Percentiles rank a stretch among this genome's conserved stretches.
Conservation (phyloP, 2,797 vertebrate species). For the Falco peregrinus region DNA sequence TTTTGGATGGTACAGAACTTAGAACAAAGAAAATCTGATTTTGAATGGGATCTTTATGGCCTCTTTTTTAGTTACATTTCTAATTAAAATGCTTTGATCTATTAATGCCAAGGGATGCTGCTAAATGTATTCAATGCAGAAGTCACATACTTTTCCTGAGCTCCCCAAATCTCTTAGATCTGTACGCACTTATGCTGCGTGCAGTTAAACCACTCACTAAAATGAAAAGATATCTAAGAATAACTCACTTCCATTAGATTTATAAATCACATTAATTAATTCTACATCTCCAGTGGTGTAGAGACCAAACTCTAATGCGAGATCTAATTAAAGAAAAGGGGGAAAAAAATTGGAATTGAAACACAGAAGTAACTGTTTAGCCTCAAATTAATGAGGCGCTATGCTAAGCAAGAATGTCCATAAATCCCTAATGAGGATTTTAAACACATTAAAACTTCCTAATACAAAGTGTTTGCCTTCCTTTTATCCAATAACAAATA, state of each 20-base stretch:
- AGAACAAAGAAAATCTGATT: slow-evolving; percentile 54
- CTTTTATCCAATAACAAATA: slow-evolving; percentile 84
- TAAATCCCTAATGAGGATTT: slow-evolving; percentile 85
- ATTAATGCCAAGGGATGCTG: slow-evolving; percentile 69
- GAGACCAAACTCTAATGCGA: slow-evolving; percentile 75
- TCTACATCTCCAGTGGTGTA: slow-evolving; percentile 75
- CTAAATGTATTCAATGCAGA: slow-evolving; percentile 72
- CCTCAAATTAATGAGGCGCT: slow-evolving; percentile 82
- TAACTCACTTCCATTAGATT: slow-evolving; percentile 79
- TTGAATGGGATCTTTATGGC: slow-evolving; percentile 50
- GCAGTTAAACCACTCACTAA: slow-evolving; percentile 70
- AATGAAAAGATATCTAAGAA: slow-evolving; percentile 79
- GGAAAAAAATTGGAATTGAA: slow-evolving; percentile 73
- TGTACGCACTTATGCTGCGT: slow-evolving; percentile 34
- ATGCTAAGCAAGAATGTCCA: slow-evolving; percentile 80
- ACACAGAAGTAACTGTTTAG: slow-evolving; percentile 81
- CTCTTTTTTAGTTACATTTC: slow-evolving; percentile 75
- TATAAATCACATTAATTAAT: slow-evolving; percentile 85
- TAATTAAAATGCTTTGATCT: slow-evolving; percentile 79
- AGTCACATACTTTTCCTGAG: slow-evolving; percentile 52
- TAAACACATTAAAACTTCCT: slow-evolving; percentile 84
- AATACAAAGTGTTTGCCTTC: slow-evolving; percentile 83
- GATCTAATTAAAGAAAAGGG: slow-evolving; percentile 81
- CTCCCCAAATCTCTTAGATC: slow-evolving; percentile 74
- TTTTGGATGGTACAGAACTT: slow-evolving; percentile 30